Evolutionary conservation across 2,888 invertebrate genomes (phyloP), one percentile per base, ranked within the genome.

Genomic region (Sericinus montela): DNA sequence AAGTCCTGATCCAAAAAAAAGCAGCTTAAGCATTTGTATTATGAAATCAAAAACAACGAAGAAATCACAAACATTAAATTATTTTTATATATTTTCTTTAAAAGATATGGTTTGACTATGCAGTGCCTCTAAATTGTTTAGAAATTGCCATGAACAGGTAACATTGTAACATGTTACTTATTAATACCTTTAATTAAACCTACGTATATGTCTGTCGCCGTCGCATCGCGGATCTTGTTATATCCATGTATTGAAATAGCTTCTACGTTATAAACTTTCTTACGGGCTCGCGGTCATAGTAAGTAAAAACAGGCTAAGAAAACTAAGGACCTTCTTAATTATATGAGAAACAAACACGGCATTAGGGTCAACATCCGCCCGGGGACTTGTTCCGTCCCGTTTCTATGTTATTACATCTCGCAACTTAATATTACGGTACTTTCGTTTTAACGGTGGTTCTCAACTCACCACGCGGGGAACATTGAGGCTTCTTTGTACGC

Each of bases 261-360:
- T 11, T 11, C 19, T 19, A 5, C 11, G 13, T n/a, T 11, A 13
- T 13, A 32, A 32, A n/a, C 11, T 32, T 6, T 28, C 28, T 45
- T 14, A 14, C 25, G 19, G 2, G 37, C 19, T 43, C 39, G 50
- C 42, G 54, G 56, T 56, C 60, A 60, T 58, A 58, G 15, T 54
- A 62, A 69, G 75, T 72, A 72, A 75, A 77, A 77, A 77, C 69
- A 69, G 61, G 65, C 69, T 67, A 72, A 72, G 63, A 60, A 70
- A 67, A 63, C 65, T 67, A 70, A 70, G 67, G 69, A 65, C 63
- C 56, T 65, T 52, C 63, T 69, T 80, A 80, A 83, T 82, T 81
- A 81, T 71, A 78, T 67, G 72, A 74, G 69, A 71, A 78, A 76
- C 78, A 80, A 81, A 75, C 74, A 65, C 59, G 59, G 65, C 66